Percentiles rank a stretch among this genome's conserved stretches.
Conservation (phyloP, 2,888 invertebrate genomes). For the Colletes collaris region DNA sequence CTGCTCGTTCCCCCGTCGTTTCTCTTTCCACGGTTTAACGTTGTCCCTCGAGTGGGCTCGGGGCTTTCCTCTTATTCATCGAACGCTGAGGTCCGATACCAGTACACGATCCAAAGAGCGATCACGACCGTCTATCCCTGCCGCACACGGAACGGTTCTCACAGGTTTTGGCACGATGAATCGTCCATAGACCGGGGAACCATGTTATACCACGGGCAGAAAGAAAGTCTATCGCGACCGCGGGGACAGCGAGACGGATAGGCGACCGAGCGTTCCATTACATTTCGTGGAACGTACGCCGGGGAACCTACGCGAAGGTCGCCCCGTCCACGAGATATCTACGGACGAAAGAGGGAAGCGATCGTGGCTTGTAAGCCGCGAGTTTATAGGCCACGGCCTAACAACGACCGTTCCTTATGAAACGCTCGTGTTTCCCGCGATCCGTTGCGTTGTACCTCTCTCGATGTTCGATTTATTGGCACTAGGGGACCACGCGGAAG, state of each 20-base stretch:
- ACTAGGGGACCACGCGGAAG: conserved; percentile 37
- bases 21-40: conserved; percentile 37
- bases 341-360: conserved; percentile 47
- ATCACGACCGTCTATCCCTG: conserved; percentile 22
- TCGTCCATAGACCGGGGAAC: conserved; percentile 45
- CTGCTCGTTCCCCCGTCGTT: conserved; percentile 42
- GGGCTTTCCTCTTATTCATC: conserved; percentile 2
- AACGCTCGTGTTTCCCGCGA: conserved; percentile 55
- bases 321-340: conserved; percentile 34
- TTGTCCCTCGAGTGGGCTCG: conserved; percentile 2
- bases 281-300: conserved; percentile 29
- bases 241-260: conserved; percentile 26
- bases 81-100: conserved; percentile 1
- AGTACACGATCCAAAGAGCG: conserved; percentile 27
- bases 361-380: conserved; percentile 58
- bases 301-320: conserved; percentile 38
- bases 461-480: conserved; percentile 54
- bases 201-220: conserved; percentile 35
- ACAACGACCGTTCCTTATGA: conserved; percentile 47
- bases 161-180: conserved; percentile 58
- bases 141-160: conserved; percentile 44
- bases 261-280: conserved; percentile 15
- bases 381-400: conserved; percentile 57
- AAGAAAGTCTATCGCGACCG: conserved; percentile 17
- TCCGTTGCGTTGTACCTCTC: conserved; percentile 32